A percentile compares a stretch with the other conserved stretches of the same genome.
Conservation (phyloP, 2,888 invertebrate species). For the Amblyteles armatorius region DNA sequence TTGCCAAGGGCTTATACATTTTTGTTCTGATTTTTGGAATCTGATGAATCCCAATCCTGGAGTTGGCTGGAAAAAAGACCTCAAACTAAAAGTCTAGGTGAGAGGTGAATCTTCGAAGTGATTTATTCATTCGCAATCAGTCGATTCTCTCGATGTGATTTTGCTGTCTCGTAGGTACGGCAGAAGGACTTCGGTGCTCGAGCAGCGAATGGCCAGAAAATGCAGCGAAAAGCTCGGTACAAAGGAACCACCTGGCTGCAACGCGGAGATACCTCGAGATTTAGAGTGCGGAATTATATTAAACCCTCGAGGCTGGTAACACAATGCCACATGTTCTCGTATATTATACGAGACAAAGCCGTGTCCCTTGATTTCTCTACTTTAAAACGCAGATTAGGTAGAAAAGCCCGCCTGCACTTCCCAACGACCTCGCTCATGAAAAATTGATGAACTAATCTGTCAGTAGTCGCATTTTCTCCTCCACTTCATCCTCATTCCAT, state of each 20-base stretch:
- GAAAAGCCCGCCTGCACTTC: background rate
- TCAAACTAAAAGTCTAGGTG: background rate
- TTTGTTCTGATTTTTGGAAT: background rate
- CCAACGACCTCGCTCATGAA: constrained; percentile 71
- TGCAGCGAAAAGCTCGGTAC: background rate
- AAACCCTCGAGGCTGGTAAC: constrained; percentile 14
- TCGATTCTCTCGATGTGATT: background rate
- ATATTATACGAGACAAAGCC: constrained; percentile 17
- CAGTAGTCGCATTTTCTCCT: constrained; percentile 45
- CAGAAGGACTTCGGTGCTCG: background rate
- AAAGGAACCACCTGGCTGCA: background rate
- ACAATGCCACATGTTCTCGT: constrained; percentile 47
- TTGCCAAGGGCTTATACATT: background rate
- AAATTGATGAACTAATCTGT: constrained; percentile 76
- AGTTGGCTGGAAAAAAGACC: background rate
- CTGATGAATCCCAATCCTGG: background rate
- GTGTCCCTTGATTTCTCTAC: constrained; percentile 68
- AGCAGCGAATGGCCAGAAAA: background rate
- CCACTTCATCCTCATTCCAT: constrained; percentile 50
- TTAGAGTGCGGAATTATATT: constrained; percentile 5
- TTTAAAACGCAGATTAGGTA: constrained; percentile 75
- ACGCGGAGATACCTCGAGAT: constrained; percentile 1
- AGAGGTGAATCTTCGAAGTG: constrained; percentile 2
- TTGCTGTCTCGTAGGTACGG: background rate
- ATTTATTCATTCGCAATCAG: constrained; percentile 47